These are phyloP conservation scores for Gila robusta DNA, from an alignment of 2,797 vertebrate species.

Conservation along the genomic window DNA sequence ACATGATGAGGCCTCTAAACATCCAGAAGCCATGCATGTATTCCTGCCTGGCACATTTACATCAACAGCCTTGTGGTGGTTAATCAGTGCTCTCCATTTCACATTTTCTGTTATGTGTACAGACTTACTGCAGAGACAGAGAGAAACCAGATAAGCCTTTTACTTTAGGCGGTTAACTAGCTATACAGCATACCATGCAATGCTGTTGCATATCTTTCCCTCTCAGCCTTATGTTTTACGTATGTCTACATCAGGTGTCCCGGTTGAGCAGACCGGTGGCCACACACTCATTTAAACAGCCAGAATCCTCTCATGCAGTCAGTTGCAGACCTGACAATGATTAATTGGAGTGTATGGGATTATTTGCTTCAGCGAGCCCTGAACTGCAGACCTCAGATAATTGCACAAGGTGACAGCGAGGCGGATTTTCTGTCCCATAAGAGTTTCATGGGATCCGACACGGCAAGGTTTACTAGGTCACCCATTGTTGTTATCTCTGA, in stretches of 20 bases:
- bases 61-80: not conserved
- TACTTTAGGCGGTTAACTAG: conserved; percentile 2
- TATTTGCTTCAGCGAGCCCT: conserved; percentile 58
- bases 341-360: conserved; percentile 67
- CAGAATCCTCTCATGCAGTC: conserved; percentile 27
- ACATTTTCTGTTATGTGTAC: conserved; percentile 7
- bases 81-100: conserved; percentile 24
- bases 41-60: conserved; percentile 9
- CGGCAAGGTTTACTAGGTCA: conserved; percentile 59
- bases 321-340: conserved; percentile 46
- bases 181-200: conserved; percentile 65
- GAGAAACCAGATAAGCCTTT: conserved; percentile 22
- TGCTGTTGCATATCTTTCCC: conserved; percentile 46
- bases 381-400: conserved; percentile 67
- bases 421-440: conserved; percentile 20
- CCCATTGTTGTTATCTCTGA: conserved; percentile 61
- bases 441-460: conserved; percentile 58
- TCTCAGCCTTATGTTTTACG: conserved; percentile 68
- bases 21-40: not conserved
- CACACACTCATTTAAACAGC: conserved; percentile 56
- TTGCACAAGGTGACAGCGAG: conserved; percentile 37
- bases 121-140: not conserved
- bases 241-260: conserved; percentile 63
- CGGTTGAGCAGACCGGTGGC: conserved; percentile 59
- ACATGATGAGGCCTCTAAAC: not conserved